These are phyloP conservation scores for Papilio aristodemus DNA, from an alignment of 1,140 invertebrate species.

Conservation along the genomic window DNA sequence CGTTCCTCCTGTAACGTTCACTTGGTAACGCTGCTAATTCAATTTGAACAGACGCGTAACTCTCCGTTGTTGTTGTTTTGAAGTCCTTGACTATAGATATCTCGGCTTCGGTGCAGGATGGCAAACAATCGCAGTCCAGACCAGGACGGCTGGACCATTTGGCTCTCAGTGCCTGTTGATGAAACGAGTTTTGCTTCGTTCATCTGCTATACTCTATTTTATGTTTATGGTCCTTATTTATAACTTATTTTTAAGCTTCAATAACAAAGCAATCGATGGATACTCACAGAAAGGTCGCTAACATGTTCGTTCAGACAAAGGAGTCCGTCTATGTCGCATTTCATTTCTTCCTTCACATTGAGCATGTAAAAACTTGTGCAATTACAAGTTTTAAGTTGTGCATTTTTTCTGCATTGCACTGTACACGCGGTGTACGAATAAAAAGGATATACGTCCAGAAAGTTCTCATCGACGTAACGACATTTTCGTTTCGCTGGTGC, in stretches of 20 bases:
- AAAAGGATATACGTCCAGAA: conserved; percentile 81
- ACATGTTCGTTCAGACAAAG: conserved; percentile 83
- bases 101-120: conserved; percentile 84
- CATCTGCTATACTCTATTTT: too few relatives aligned
- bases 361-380: conserved; percentile 86
- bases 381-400: conserved; percentile 82
- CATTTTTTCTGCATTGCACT: conserved; percentile 84
- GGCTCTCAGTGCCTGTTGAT: conserved; percentile 66
- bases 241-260: too few relatives aligned
- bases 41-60: conserved; percentile 78
- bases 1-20: conserved; percentile 82
- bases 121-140: conserved; percentile 82
- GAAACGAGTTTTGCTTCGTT: background rate
- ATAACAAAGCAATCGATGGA: too few relatives aligned
- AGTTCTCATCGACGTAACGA: conserved; percentile 84
- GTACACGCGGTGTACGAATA: conserved; percentile 86
- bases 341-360: conserved; percentile 72
- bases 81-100: conserved; percentile 81
- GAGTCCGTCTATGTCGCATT: conserved; percentile 75
- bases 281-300: conserved; percentile 81
- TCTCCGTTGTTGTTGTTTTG: conserved; percentile 56
- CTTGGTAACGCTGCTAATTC: conserved; percentile 81
- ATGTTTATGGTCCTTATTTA: too few relatives aligned
- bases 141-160: conserved; percentile 74
- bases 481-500: conserved; percentile 82